Base-by-base conservation (phyloP, 2,888 invertebrate genomes). In the Sesamia inferens region DNA sequence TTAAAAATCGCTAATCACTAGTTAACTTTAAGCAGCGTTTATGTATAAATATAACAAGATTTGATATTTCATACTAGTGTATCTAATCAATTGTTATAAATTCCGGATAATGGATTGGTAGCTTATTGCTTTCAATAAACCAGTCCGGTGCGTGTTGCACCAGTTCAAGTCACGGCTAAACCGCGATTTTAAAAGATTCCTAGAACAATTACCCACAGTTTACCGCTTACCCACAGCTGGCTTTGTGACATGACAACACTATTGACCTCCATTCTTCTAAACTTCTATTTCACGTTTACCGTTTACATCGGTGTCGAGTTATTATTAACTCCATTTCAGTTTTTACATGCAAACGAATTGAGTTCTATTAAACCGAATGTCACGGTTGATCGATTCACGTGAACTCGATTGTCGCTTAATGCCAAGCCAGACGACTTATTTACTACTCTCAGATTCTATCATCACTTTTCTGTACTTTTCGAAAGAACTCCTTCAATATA, bases 341-440 rank as follows among this genome's bases (percentile, higher is more conserved):
- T 78, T 67, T 79, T 73, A 31, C 57, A 63, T 19, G 54, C 58
- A 48, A 64, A 48, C 48, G 48, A 79, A 54, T 59, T 39, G 39
- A 47, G n/a, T 66, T 79, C 55, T 47, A 77, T 55, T 58, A 61
- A 54, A 70, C 13, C 16, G 55, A 68, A 76, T 79, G 81, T 81
- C 58, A 79, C 55, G 68, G 68, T 81, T 79, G 61, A 71, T 65
- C 24, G 65, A 55, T 58, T 51, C 54, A 62, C 62, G 64, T 64
- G 44, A 71, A 22, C 19, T 22, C 31, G 31, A 31, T 31, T 68
- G n/a, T n/a, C 62, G 22, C 44, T 55, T 57, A 59, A 59, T 22
- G 4, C 10, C 44, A 58, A 19, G 2, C 7, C 31, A 58, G 22
- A 24, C 47, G 42, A 76, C 48, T 48, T 24, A 42, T 73, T 55